Percentiles rank a stretch among this genome's conserved stretches.
These are phyloP conservation scores for Pelusios castaneus DNA, from an alignment of 2,113 vertebrate species.

Conservation along the genomic window DNA sequence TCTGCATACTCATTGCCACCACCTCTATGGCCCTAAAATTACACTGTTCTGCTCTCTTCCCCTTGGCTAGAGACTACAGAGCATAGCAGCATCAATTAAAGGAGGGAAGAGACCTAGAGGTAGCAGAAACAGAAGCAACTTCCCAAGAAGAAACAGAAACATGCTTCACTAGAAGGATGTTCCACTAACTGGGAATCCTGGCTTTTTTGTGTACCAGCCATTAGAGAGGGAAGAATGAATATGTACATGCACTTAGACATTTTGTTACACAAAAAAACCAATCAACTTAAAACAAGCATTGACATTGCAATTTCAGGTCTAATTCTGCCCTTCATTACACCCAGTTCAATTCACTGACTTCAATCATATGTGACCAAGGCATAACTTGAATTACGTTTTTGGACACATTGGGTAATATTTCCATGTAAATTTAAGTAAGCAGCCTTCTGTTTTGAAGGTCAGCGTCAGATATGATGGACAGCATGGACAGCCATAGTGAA, in stretches of 20 bases:
- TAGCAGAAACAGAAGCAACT: background rate
- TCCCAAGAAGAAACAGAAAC: background rate
- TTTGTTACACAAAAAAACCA: background rate
- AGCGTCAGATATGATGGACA: background rate
- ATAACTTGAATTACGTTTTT: background rate
- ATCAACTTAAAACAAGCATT: background rate
- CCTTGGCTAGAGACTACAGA: background rate
- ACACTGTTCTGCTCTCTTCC: background rate
- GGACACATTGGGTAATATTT: background rate
- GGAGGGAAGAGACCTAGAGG: background rate
- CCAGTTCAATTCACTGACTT: background rate
- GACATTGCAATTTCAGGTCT: background rate
- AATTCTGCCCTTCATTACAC: background rate
- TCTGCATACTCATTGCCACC: background rate
- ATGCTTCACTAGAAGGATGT: background rate
- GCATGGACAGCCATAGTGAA: background rate
- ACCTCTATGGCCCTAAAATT: background rate
- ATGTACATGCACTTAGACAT: background rate
- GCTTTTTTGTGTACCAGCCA: background rate
- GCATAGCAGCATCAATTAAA: background rate
- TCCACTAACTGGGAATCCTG: rapidly evolving
- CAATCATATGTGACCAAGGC: background rate
- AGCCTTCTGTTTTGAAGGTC: background rate
- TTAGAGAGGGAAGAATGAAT: background rate
- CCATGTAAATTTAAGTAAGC: background rate